phyloP scores from a whole-genome alignment of 2,797 vertebrate genomes.

The Propithecus deckenii region DNA sequence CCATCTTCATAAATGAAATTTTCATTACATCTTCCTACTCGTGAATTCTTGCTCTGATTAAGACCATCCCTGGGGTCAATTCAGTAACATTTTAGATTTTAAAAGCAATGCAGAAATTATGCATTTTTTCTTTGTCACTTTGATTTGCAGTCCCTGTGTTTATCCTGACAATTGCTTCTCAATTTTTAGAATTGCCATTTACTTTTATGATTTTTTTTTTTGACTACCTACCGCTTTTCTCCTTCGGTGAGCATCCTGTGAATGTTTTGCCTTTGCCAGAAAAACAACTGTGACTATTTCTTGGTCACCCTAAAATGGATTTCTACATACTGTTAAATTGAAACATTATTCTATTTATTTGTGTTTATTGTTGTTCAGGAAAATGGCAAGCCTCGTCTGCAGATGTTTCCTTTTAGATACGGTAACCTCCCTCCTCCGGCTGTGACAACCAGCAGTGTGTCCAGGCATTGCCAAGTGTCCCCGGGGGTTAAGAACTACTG shows the following conservation, averaged over 20 bases:
- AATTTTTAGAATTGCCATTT: not conserved
- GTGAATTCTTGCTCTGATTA: not conserved
- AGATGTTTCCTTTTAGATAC: conserved; percentile 22
- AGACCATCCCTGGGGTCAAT: not conserved
- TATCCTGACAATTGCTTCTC: not conserved
- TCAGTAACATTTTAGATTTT: not conserved
- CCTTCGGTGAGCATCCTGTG: not conserved
- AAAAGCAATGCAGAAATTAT: not conserved
- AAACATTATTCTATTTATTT: not conserved
- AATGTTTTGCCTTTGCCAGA: not conserved
- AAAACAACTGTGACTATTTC: not conserved
- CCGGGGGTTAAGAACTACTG: not conserved
- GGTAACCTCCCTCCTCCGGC: too few relatives aligned
- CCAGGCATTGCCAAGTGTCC: not conserved
- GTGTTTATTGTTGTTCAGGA: not conserved
- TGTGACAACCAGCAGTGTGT: not conserved
- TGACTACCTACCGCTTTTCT: not conserved
- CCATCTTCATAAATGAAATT: not conserved
- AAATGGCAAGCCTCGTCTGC: not conserved
- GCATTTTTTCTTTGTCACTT: not conserved
- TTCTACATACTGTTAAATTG: not conserved
- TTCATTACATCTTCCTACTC: not conserved
- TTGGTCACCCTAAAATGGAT: not conserved
- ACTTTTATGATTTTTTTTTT: not conserved
- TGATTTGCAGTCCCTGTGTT: not conserved